These are phyloP conservation scores for Carduelis carduelis DNA, from an alignment of 2,797 vertebrate genomes.

Conservation along the genomic window DNA sequence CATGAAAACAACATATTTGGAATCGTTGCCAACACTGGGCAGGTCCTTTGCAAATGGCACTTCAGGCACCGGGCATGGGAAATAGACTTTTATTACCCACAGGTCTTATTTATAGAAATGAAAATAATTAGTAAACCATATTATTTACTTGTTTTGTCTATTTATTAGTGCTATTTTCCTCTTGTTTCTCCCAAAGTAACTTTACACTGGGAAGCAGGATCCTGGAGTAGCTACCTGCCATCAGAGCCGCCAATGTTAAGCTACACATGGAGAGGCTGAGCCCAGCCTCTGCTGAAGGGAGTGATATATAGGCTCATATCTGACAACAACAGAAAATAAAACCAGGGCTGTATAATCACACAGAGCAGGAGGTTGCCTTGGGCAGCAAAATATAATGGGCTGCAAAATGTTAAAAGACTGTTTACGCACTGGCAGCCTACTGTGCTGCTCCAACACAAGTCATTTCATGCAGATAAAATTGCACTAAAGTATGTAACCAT, in stretches of 20 bases:
- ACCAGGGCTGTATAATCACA: slow-evolving; percentile 47
- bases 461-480: not conserved
- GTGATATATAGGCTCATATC: slow-evolving; percentile 60
- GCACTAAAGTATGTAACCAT: not conserved
- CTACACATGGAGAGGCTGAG: not conserved
- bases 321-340: slow-evolving; percentile 59
- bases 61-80: not conserved
- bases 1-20: slow-evolving; percentile 47
- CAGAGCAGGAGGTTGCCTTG: slow-evolving; percentile 56
- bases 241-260: not conserved
- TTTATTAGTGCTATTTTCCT: not conserved
- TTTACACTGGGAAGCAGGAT: not conserved
- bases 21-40: not conserved
- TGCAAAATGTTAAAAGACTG: slow-evolving; percentile 66
- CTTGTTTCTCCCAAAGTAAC: not conserved
- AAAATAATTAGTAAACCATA: not conserved
- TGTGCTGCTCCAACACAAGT: not conserved
- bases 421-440: slow-evolving; percentile 44
- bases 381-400: slow-evolving; percentile 62
- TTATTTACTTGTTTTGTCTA: not conserved
- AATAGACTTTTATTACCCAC: not conserved
- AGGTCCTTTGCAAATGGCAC: slow-evolving; percentile 4
- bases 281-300: not conserved
- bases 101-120: not conserved
- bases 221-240: not conserved